Evolutionary conservation across 2,888 invertebrate genomes (phyloP), one percentile per base, ranked within the genome.

Genomic region (Hypena proboscidalis): DNA sequence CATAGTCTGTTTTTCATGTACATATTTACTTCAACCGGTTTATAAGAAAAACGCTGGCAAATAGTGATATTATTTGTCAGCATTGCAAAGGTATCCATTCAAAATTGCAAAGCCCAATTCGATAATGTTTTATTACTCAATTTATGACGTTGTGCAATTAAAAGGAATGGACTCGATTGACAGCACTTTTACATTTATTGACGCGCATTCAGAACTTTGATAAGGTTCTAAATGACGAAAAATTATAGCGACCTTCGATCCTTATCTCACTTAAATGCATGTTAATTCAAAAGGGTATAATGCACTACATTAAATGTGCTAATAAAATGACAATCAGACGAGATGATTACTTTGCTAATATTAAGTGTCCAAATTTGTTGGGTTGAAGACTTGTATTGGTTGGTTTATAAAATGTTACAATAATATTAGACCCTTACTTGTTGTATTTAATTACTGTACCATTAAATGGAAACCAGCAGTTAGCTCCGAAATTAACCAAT

Each of bases 131-230:
- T 77, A 81, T 73, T 65, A 59, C 70, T 58, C 49, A 58, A 59
- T 80, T 83, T 80, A 80, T 73, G 66, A 69, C 55, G 74, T 68
- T 68, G 76, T 76, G 77, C 74, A 78, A 81, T 82, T 77, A 79
- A 69, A 64, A 49, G 58, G 70, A 68, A 69, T 67, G 66, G 63
- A 65, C 63, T 64, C 44, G 53, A 66, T 74, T 74, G 74, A 64
- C 61, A 63, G 59, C 67, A 59, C 65, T 46, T 63, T 63, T 42
- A 57, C 55, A 58, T 68, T 66, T 60, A 64, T 55, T 60, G 62
- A 54, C 55, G 54, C 40, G 58, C 57, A 61, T 32, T 27, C 42
- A 23, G 44, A 27, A 37, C 38, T 43, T 39, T 39, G 71, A 72
- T 74, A 74, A 71, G 36, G 45, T 50, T 41, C 11, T 2, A 29